These are phyloP conservation scores for Xiphophorus maculatus DNA, from an alignment of 2,113 vertebrate genomes.

Conservation along the genomic window DNA sequence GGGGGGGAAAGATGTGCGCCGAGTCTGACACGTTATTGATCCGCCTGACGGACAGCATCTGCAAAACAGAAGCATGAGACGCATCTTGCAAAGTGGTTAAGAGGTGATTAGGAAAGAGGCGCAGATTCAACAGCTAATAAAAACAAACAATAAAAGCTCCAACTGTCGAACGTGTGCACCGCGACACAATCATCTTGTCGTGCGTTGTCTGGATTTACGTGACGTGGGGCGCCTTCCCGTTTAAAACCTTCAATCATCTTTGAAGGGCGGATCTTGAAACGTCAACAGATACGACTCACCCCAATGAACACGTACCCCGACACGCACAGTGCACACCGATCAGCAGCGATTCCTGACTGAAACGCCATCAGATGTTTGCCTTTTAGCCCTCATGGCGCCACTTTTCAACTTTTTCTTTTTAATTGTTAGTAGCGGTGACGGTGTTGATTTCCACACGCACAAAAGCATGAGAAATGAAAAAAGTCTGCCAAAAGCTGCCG, in stretches of 20 bases:
- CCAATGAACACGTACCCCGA: background rate
- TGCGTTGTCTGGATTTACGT: background rate
- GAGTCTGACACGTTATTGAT: conserved; percentile 77
- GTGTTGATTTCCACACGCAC: background rate
- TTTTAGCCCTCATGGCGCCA: background rate
- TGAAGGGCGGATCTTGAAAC: background rate
- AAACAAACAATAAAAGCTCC: background rate
- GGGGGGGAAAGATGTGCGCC: conserved; percentile 30
- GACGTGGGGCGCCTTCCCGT: background rate
- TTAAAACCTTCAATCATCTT: background rate
- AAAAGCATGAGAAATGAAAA: background rate
- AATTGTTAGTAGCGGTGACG: background rate
- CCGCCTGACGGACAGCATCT: conserved; percentile 55
- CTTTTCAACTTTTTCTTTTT: background rate
- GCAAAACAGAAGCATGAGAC: conserved; percentile 54
- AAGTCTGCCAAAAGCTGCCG: background rate
- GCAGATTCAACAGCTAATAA: background rate
- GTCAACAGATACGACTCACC: background rate
- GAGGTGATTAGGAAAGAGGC: conserved; percentile 14
- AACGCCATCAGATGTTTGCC: background rate
- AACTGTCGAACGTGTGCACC: background rate
- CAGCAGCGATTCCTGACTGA: background rate
- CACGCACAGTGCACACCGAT: no score
- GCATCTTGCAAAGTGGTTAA: conserved; percentile 26
- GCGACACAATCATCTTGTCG: conserved; percentile 1